A percentile compares a stretch with the other conserved stretches of the same genome.
phyloP scores from a whole-genome alignment of 2,113 vertebrate species.

The Eretmochelys imbricata region DNA sequence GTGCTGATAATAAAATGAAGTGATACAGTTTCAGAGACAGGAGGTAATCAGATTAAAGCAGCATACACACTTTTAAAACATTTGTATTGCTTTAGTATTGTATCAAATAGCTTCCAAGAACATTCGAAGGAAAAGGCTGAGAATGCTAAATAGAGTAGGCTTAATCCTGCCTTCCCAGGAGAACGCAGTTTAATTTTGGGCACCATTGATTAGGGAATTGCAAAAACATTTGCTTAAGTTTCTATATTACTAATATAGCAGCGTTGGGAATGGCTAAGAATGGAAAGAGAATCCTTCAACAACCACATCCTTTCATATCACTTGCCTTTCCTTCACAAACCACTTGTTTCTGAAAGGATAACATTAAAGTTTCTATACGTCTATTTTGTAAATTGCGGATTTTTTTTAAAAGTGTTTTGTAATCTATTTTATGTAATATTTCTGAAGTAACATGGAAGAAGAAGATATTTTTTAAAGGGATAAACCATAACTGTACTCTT shows the following conservation, averaged over 20 bases:
- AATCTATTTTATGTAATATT: slow-evolving; percentile 14
- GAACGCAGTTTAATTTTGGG: slow-evolving; percentile 45
- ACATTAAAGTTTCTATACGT: neutral
- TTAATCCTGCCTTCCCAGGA: neutral
- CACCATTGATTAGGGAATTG: slow-evolving; percentile 4
- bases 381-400: slow-evolving; percentile 10
- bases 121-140: neutral
- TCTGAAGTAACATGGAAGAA: slow-evolving; percentile 19
- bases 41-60: neutral
- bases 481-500: slow-evolving; percentile 41
- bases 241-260: slow-evolving; percentile 21
- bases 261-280: neutral
- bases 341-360: neutral
- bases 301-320: neutral
- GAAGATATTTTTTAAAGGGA: neutral
- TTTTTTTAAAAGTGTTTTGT: neutral
- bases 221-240: neutral
- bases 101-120: neutral
- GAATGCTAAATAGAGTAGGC: neutral
- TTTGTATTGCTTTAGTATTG: neutral
- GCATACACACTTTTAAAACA: neutral
- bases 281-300: neutral
- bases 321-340: neutral
- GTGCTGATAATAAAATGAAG: neutral
- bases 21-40: neutral